Conservation (phyloP, 2,797 vertebrate species). For the Leptatherina wallacei region DNA sequence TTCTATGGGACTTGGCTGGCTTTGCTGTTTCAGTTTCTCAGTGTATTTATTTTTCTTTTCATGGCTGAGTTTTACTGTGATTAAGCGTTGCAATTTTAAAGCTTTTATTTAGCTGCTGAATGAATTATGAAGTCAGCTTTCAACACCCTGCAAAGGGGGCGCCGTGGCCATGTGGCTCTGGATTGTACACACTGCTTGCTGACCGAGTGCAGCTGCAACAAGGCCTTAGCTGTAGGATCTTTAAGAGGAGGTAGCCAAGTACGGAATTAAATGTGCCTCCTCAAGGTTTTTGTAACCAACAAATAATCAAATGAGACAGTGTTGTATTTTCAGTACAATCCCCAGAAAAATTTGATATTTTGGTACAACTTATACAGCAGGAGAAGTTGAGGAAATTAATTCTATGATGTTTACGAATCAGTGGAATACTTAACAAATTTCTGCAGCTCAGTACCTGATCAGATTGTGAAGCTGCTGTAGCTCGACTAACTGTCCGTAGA, state of each 20-base stretch:
- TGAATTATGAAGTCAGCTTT: constrained; percentile 64
- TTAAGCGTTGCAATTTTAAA: constrained; percentile 71
- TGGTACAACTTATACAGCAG: constrained; percentile 35
- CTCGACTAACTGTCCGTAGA: constrained; percentile 32
- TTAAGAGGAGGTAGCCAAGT: constrained; percentile 39
- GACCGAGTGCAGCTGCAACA: constrained; percentile 55
- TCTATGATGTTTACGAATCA: constrained; percentile 34
- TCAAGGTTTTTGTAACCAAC: constrained; percentile 31
- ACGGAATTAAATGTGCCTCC: constrained; percentile 65
- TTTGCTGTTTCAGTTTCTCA: constrained; percentile 74
- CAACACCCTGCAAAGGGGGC: constrained; percentile 41
- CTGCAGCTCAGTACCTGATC: constrained; percentile 66
- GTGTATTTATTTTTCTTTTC: constrained; percentile 82
- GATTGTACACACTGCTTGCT: constrained; percentile 52
- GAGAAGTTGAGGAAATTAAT: constrained; percentile 4
- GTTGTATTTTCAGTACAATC: constrained; percentile 21
- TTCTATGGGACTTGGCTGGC: constrained; percentile 68
- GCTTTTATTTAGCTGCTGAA: constrained; percentile 73
- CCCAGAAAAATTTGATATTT: constrained; percentile 26
- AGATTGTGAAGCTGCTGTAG: constrained; percentile 44
- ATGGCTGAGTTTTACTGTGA: constrained; percentile 83
- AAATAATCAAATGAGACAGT: constrained; percentile 22
- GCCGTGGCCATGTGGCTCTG: constrained; percentile 35
- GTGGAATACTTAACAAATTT: constrained; percentile 40
- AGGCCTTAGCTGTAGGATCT: constrained; percentile 63